Base-by-base conservation (phyloP, 2,113 vertebrate species). In the Syngnathoides biaculeatus region DNA sequence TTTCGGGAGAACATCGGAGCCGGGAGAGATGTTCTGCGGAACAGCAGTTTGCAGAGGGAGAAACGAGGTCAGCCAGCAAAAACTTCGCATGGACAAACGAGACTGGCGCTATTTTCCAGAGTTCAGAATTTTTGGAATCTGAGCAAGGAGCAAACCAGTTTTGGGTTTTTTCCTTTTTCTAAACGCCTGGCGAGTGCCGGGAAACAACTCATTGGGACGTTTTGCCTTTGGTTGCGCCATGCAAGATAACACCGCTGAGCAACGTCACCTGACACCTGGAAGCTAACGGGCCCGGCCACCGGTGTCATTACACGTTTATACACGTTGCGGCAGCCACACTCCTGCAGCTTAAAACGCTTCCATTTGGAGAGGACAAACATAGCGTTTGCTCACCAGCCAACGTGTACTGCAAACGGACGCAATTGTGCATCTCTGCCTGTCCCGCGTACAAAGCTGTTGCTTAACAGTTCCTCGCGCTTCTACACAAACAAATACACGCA, bases 1-100 rank as follows among this genome's bases (percentile, higher is more conserved):
- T 98, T 98, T 90, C 96, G 94, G 81, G 97, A 98, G 89, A 97
- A 98, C 96, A 98, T 98, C 0, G 96, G 95, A 68, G 94, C 92
- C 5, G 97, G 97, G 67, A 99, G 89, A 80, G 91, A 94, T 72
- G 93, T 92, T 90, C 97, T 99, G 81, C 68, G 80, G 30, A 22
- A 72, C 42, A 40, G 26, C 19, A 56, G 47, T 2, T 61, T 17
- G 43, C 42, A 76, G 27, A 75, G 12, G 48, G 1, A 19, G 7
- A 52, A 67, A 43, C 19, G 62, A 17, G 20, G 43, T 62, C 56
- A 74, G 47, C 39, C 45, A 40, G 12, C n/a, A n/a, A n/a, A n/a
- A n/a, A n/a, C n/a, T n/a, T n/a, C n/a, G n/a, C n/a, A n/a, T n/a
- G n/a, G 1, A 35, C 2, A 52, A 22, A 3, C 9, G 1, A 1